Percentiles rank a stretch among this genome's conserved stretches.
Conservation (phyloP, 2,113 vertebrate species). For the Macquaria ambigua region DNA sequence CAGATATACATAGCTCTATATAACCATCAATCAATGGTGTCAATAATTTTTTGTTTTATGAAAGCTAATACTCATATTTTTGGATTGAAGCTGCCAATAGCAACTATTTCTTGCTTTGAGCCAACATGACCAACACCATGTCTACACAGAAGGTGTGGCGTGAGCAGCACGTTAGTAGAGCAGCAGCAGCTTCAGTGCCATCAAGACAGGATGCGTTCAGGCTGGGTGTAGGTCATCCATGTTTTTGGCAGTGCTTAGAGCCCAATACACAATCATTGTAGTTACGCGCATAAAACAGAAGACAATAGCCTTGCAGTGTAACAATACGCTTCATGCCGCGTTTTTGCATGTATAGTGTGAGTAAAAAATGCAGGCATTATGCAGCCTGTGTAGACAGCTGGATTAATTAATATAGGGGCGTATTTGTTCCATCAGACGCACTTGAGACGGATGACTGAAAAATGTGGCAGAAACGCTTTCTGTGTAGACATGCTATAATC, state of each 20-base stretch:
- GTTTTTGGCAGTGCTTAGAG: background rate
- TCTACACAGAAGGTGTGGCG: too few species aligned
- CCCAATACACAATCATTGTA: background rate
- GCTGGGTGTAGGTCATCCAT: background rate
- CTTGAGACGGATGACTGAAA: too few species aligned
- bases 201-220: background rate
- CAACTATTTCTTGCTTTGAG: background rate
- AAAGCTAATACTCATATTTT: background rate
- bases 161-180: too few species aligned
- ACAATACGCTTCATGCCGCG: background rate
- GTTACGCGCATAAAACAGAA: background rate
- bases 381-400: too few species aligned
- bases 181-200: too few species aligned
- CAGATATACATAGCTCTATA: background rate
- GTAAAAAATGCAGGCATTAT: too few species aligned
- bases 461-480: too few species aligned
- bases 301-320: background rate
- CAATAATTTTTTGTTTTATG: background rate
- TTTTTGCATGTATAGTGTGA: background rate
- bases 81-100: background rate
- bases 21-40: background rate
- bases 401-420: too few species aligned
- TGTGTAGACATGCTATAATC: background rate
- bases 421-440: too few species aligned
- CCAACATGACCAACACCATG: too few species aligned